These are phyloP conservation scores for Notechis scutatus DNA, from an alignment of 2,113 vertebrate genomes.

Conservation along the genomic window DNA sequence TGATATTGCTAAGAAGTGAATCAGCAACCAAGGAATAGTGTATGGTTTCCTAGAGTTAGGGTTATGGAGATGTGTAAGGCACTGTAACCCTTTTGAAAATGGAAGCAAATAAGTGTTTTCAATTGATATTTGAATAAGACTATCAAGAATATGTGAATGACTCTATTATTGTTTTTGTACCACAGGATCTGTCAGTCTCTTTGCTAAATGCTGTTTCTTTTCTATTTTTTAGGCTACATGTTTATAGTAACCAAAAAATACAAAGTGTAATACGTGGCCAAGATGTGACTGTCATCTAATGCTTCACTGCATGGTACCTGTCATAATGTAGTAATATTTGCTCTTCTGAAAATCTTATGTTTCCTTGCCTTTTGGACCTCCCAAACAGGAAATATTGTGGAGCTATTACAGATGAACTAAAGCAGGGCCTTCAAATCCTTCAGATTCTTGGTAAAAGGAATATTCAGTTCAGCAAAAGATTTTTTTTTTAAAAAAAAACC, in stretches of 20 bases:
- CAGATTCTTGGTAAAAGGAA: neutral
- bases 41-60: neutral
- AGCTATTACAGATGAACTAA: neutral
- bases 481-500: neutral
- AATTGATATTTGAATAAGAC: neutral
- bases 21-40: neutral
- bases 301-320: neutral
- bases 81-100: neutral
- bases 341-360: neutral
- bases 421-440: neutral
- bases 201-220: neutral
- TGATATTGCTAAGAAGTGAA: neutral
- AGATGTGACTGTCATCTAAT: neutral
- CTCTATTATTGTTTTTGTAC: neutral
- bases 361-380: neutral
- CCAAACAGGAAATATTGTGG: neutral
- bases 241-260: neutral
- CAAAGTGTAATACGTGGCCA: neutral
- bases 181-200: neutral
- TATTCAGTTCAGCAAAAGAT: neutral
- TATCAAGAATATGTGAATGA: neutral
- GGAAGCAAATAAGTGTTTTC: neutral
- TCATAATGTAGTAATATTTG: neutral
- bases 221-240: neutral
- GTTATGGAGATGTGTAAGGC: neutral